Evolutionary conservation across 2,888 invertebrate species (phyloP).

Genomic region (Lacanobia wlatinum): DNA sequence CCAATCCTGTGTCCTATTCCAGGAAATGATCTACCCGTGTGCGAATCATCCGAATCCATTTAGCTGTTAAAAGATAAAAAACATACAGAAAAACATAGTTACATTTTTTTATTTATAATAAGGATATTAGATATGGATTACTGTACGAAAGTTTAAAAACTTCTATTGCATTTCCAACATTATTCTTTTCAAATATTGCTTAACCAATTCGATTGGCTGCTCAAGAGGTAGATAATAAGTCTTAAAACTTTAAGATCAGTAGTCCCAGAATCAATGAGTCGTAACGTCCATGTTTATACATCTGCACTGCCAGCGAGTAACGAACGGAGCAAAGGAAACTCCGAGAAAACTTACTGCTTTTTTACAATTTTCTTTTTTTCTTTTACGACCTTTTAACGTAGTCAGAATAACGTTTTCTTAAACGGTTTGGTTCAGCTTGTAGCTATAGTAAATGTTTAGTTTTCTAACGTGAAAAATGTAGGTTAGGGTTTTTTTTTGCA

Average conservation of each 20-base stretch:
- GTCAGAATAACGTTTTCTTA: slow-evolving; percentile 42
- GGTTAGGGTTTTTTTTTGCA: too few species aligned
- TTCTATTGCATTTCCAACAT: background rate
- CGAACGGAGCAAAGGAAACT: slow-evolving; percentile 34
- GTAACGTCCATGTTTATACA: slow-evolving; percentile 49
- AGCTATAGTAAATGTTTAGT: background rate
- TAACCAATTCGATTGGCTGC: slow-evolving; percentile 22
- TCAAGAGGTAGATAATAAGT: slow-evolving; percentile 19
- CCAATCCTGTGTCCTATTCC: too few species aligned
- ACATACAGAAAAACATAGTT: too few species aligned
- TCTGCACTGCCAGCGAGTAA: slow-evolving; percentile 39
- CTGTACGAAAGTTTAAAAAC: too few species aligned
- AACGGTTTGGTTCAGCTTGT: slow-evolving; percentile 18
- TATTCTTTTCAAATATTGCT: background rate
- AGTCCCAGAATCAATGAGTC: slow-evolving; percentile 37
- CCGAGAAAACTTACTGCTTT: slow-evolving; percentile 22
- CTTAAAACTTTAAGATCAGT: slow-evolving; percentile 39
- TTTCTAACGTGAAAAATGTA: background rate
- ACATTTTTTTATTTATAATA: too few species aligned
- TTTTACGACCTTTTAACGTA: slow-evolving; percentile 41
- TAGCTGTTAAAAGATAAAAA: too few species aligned
- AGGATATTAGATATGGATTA: too few species aligned
- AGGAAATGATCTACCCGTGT: too few species aligned
- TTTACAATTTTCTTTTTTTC: slow-evolving; percentile 25
- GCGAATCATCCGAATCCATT: too few species aligned